Evolutionary conservation across 2,113 vertebrate genomes (phyloP).

Genomic region (Xiphias gladius): DNA sequence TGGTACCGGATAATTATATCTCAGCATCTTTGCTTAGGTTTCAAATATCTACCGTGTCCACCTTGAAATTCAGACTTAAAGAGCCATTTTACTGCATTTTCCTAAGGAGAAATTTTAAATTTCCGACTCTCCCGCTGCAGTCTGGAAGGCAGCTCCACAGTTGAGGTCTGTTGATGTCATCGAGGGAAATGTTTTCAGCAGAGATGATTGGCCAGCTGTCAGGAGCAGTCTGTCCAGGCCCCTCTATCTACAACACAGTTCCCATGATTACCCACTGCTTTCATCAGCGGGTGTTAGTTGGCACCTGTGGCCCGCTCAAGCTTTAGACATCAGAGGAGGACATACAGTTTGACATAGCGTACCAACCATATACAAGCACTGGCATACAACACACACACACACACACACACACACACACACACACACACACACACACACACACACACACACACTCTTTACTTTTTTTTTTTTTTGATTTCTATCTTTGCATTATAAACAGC

Average conservation of each 20-base stretch:
- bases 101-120: background rate
- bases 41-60: background rate
- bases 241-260: constrained; percentile 57
- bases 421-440: background rate
- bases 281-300: constrained; percentile 46
- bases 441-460: background rate
- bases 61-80: background rate
- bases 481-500: background rate
- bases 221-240: constrained; percentile 33
- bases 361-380: background rate
- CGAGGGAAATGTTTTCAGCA: constrained; percentile 37
- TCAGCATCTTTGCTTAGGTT: background rate
- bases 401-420: background rate
- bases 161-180: constrained; percentile 44
- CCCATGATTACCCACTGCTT: constrained; percentile 58
- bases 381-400: background rate
- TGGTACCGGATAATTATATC: background rate
- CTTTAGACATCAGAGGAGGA: constrained; percentile 48
- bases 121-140: background rate
- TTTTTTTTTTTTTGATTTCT: background rate
- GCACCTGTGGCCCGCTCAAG: constrained; percentile 60
- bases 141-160: background rate
- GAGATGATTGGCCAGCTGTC: constrained; percentile 68
- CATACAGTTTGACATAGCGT: background rate
- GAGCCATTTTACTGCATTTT: background rate